Evolutionary conservation across 2,888 invertebrate species (phyloP).

Genomic region (Notodonta ziczac): DNA sequence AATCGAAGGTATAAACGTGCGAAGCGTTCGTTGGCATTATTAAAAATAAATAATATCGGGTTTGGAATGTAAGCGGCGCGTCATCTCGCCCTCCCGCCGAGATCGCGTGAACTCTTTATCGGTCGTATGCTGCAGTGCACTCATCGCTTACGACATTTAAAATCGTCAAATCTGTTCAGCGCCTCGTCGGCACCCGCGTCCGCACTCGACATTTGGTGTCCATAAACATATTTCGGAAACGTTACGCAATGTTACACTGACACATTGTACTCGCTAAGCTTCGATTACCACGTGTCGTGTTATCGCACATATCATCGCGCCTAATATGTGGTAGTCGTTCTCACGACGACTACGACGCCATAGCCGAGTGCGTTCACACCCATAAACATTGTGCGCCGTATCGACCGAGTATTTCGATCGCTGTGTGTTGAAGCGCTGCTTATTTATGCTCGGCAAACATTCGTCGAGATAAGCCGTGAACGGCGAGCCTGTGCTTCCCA

Average conservation of each 20-base stretch:
- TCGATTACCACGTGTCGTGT: constrained; percentile 68
- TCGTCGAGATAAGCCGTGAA: constrained; percentile 74
- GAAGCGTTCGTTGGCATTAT: constrained; percentile 77
- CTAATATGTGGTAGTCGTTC: constrained; percentile 68
- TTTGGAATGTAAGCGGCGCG: constrained; percentile 71
- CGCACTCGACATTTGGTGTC: constrained; percentile 30
- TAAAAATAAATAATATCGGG: constrained; percentile 77
- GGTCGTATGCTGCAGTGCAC: constrained; percentile 50
- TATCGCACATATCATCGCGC: constrained; percentile 59
- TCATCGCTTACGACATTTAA: constrained; percentile 21
- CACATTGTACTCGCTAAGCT: constrained; percentile 51
- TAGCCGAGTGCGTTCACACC: constrained; percentile 73
- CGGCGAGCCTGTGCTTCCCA: constrained; percentile 78
- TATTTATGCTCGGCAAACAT: constrained; percentile 78
- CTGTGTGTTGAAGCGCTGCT: constrained; percentile 55
- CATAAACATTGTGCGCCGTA: constrained; percentile 62
- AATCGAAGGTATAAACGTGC: constrained; percentile 71
- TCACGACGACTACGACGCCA: constrained; percentile 64
- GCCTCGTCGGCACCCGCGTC: constrained; percentile 8
- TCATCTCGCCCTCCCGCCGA: constrained; percentile 76
- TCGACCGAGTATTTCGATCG: constrained; percentile 56
- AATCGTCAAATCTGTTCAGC: constrained; percentile 19
- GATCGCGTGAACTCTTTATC: constrained; percentile 77
- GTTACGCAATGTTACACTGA: constrained; percentile 57
- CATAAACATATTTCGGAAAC: constrained; percentile 36